Base-by-base conservation (phyloP, 2,113 vertebrate genomes). In the Pelvicachromis taeniatus region DNA sequence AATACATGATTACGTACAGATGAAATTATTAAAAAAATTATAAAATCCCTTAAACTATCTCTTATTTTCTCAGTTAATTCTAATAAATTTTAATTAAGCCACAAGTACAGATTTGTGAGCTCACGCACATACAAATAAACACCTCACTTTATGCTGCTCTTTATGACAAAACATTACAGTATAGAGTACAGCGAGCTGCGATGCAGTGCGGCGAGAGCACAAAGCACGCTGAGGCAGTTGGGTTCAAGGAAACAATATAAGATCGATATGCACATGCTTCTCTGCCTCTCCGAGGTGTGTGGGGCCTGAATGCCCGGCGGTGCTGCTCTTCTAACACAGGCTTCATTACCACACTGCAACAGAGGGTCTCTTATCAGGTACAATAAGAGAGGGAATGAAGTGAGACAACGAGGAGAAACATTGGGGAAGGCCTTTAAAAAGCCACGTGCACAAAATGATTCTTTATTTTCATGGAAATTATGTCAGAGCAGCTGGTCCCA, bases 181-280 rank as follows among this genome's bases (percentile, higher is more conserved):
- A 77, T 83, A 90, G 63, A 83, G 81, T 35, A 77, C 86, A 86
- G 90, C 4, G 4, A 80, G 77, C 63, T 61, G 52, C 80, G 82
- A n/a, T 80, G 77, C 89, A 83, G 81, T 83, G 88, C 85, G 86
- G 85, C 11, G 45, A 77, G 56, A 85, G 65, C 80, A 85, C 89
- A 85, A 80, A 81, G 89, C 73, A 77, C 48, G 33, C 52, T 13
- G 42, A 93, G 85, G 91, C 93, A 65, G 89, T 45, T 29, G 77
- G 87, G 89, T 91, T 94, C 87, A 95, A 92, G 90, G 84, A 90
- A 95, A 93, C 90, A 89, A 92, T 93, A 91, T 81, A 8, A 90
- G 94, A 95, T 93, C 89, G 88, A 95, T 94, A 95, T 81, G 91
- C 86, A 91, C 42, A 87, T 88, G 79, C 86, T 89, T 78, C 68